Percentiles rank a stretch among this genome's conserved stretches.
phyloP scores from a whole-genome alignment of 2,797 vertebrate genomes.

The Notoglanidium macrostoma region DNA sequence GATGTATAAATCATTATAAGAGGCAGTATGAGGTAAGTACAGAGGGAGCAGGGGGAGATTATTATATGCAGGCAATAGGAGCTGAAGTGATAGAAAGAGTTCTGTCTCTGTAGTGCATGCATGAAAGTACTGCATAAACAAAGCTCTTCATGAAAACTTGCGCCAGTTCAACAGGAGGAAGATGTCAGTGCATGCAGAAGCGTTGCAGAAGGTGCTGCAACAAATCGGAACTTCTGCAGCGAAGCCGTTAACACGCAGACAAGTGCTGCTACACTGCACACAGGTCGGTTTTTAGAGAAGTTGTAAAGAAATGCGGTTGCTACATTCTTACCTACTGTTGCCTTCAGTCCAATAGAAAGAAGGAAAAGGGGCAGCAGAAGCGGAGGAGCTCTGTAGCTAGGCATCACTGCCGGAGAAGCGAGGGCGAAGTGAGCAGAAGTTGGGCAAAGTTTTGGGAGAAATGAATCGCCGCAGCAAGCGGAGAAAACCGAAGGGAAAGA shows the following conservation, averaged over 20 bases:
- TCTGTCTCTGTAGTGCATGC: neutral
- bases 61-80: neutral
- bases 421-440: conserved; percentile 62
- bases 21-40: neutral
- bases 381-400: conserved; percentile 66
- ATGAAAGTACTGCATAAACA: neutral
- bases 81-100: neutral
- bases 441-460: conserved; percentile 73
- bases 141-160: neutral
- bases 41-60: neutral
- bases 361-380: conserved; percentile 71
- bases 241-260: neutral
- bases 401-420: conserved; percentile 69
- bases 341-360: conserved; percentile 65
- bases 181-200: conserved; percentile 2
- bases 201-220: neutral
- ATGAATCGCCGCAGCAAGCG: conserved; percentile 74
- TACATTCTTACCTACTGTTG: conserved; percentile 43
- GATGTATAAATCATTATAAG: neutral
- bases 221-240: conserved; percentile 2
- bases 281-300: neutral
- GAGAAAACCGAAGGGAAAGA: conserved; percentile 67
- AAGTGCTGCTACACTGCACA: neutral
- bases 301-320: neutral
- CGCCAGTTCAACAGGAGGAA: neutral